Evolutionary conservation across 2,113 vertebrate species (phyloP), one percentile per base, ranked within the genome.

Genomic region (Platichthys flesus): DNA sequence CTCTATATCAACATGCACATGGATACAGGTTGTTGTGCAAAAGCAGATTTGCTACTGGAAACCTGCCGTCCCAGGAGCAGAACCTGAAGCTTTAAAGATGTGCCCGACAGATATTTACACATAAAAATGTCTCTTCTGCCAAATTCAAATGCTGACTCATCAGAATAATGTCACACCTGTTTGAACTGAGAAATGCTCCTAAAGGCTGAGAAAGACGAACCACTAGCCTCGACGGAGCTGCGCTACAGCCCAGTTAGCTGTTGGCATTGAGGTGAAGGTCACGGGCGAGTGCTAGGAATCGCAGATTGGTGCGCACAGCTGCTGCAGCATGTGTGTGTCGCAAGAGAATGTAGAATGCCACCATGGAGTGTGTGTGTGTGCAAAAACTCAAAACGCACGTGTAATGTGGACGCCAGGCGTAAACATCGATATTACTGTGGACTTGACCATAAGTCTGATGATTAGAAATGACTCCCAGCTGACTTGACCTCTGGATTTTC

Each of bases 181-280:
- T 45, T 65, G 10, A 37, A 49, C 2, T 15, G 51, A 61, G 57
- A 64, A 67, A 71, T 21, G 61, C 28, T 68, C 4, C 2, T 4
- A 54, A 57, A 28, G 51, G 54, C 52, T 57, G 59, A 57, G 59
- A 59, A 78, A 57, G 62, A n/a, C 0, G 9, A 35, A 18, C 40
- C 20, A 40, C 3, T 4, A 4, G 9, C 3, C 37, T 35, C 20
- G 20, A 13, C 1, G 4, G 20, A 78, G 71, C 71, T 40, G 45
- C 28, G n/a, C 51, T 7, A 7, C 47, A 63, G 52, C 56, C 56
- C 60, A 67, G 72, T 31, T 24, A 63, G 60, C 63, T 65, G 24
- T 69, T 79, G 73, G 71, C 79, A 57, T 15, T 76, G 75, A 84
- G 79, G 78, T 88, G 82, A 89, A 89, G 71, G 80, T 88, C 62